Conservation (phyloP, 1,140 invertebrate genomes). For the Carposina sasakii region DNA sequence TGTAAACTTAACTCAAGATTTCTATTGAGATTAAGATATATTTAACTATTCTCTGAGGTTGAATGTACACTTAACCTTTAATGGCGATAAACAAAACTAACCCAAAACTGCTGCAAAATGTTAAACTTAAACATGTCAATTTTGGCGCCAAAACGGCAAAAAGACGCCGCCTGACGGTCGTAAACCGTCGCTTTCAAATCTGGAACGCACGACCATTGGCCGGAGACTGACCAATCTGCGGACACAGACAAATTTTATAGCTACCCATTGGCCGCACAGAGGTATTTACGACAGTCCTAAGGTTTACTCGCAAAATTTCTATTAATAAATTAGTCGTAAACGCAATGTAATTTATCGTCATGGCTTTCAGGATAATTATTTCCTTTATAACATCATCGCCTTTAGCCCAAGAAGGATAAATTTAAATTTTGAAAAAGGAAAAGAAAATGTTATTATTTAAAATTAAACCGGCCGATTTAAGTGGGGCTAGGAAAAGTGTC, state of each 20-base stretch:
- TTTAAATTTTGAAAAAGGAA: not conserved
- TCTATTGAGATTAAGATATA: too few species aligned
- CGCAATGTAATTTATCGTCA: conserved; percentile 57
- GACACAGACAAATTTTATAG: conserved; percentile 54
- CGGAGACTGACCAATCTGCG: conserved; percentile 45
- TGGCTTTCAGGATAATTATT: conserved; percentile 61
- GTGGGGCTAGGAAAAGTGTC: too few species aligned
- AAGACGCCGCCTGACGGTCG: conserved; percentile 54
- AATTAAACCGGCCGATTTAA: conserved; percentile 1
- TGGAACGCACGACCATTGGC: conserved; percentile 51
- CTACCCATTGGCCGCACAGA: conserved; percentile 45
- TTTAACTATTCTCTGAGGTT: too few species aligned
- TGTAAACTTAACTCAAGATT: too few species aligned
- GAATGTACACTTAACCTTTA: too few species aligned
- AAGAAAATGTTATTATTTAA: not conserved
- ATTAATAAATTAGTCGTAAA: conserved; percentile 71
- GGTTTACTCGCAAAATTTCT: conserved; percentile 67
- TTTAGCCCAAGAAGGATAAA: not conserved
- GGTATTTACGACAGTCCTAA: conserved; percentile 63
- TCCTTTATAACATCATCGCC: conserved; percentile 59
- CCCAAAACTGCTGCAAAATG: conserved; percentile 8
- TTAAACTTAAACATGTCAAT: conserved; percentile 41
- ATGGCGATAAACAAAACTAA: conserved; percentile 9
- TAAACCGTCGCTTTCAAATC: conserved; percentile 68
- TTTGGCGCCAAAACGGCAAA: conserved; percentile 66